Conservation (phyloP, 2,113 vertebrate genomes). For the Scolopax mira region DNA sequence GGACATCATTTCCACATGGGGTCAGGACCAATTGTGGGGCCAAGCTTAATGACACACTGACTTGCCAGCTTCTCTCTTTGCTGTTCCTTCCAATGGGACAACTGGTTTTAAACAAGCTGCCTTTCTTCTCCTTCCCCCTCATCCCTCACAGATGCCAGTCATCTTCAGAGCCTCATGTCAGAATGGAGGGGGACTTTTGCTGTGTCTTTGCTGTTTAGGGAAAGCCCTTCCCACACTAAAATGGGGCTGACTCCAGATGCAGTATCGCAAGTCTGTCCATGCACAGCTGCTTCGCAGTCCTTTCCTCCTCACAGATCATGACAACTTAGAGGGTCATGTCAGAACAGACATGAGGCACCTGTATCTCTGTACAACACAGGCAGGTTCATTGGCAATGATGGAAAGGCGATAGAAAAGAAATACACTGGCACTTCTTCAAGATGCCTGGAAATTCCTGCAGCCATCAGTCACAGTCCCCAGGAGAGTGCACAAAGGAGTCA, state of each 20-base stretch:
- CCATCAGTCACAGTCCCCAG: background rate
- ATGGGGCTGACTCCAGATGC: background rate
- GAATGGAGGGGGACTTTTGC: background rate
- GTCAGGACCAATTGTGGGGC: background rate
- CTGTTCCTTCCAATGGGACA: background rate
- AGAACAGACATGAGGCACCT: background rate
- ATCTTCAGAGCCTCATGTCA: background rate
- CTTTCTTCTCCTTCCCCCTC: background rate
- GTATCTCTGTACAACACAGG: background rate
- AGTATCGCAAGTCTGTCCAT: rapidly evolving
- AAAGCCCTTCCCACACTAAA: background rate
- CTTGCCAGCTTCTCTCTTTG: slow-evolving; percentile 5
- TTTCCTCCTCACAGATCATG: background rate
- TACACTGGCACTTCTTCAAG: background rate
- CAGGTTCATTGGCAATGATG: background rate
- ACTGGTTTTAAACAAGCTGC: background rate
- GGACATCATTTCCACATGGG: background rate
- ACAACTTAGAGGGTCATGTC: background rate
- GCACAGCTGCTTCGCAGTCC: background rate
- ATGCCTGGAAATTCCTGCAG: background rate
- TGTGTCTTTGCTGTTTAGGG: background rate
- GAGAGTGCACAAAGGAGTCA: background rate
- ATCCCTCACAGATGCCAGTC: background rate
- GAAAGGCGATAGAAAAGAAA: background rate
- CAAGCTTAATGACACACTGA: background rate